A percentile compares a stretch with the other conserved stretches of the same genome.
phyloP scores from a whole-genome alignment of 2,797 vertebrate genomes.

The Miichthys miiuy region DNA sequence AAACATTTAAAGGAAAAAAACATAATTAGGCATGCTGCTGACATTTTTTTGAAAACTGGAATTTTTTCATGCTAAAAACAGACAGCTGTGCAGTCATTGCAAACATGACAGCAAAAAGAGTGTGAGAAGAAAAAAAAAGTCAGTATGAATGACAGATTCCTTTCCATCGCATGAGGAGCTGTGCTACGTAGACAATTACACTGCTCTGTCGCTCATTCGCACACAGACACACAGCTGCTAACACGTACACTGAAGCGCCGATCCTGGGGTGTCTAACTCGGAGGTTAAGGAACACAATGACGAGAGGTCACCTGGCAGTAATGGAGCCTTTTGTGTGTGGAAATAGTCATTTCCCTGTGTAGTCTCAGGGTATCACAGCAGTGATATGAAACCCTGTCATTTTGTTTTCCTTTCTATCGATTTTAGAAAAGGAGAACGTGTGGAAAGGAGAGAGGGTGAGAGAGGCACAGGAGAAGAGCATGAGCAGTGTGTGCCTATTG shows the following conservation, averaged over 20 bases:
- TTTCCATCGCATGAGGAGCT: slow-evolving; percentile 47
- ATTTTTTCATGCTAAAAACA: slow-evolving; percentile 56
- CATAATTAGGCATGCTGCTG: slow-evolving; percentile 37
- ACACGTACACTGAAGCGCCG: slow-evolving; percentile 46
- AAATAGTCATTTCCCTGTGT: slow-evolving; percentile 85
- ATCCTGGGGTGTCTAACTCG: slow-evolving; percentile 69
- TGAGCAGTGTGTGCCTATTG: slow-evolving; percentile 61
- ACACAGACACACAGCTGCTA: slow-evolving; percentile 45
- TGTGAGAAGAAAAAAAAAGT: slow-evolving; percentile 15
- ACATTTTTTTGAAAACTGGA: slow-evolving; percentile 39
- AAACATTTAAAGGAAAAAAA: slow-evolving; percentile 29
- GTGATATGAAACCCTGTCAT: slow-evolving; percentile 80
- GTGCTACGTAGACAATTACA: slow-evolving; percentile 58
- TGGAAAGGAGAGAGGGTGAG: slow-evolving; percentile 57
- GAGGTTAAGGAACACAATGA: slow-evolving; percentile 80
- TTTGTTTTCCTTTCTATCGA: slow-evolving; percentile 80
- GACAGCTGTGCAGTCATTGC: slow-evolving; percentile 28
- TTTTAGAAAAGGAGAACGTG: slow-evolving; percentile 65
- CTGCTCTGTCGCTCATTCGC: slow-evolving; percentile 24
- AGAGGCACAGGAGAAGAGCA: slow-evolving; percentile 53
- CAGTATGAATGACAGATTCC: slow-evolving; percentile 68
- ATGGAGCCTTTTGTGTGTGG: slow-evolving; percentile 85
- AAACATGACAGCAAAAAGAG: slow-evolving; percentile 46
- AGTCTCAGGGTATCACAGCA: slow-evolving; percentile 75
- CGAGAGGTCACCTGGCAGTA: slow-evolving; percentile 80